Evolutionary conservation across 1,140 invertebrate genomes (phyloP).

Genomic region (Lucilia sericata): DNA sequence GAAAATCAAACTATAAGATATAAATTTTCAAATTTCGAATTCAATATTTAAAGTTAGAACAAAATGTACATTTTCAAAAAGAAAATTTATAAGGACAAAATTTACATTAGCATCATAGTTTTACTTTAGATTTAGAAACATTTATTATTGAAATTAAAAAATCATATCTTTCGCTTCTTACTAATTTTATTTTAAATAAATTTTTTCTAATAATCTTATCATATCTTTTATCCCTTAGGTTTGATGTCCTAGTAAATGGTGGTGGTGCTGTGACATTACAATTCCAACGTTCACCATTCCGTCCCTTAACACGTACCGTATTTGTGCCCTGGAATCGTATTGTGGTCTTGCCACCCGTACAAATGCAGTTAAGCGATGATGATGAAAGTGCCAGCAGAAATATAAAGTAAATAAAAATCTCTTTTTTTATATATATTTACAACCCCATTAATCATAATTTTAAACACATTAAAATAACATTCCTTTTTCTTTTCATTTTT

Average conservation of each 20-base stretch:
- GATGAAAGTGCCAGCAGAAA: slow-evolving; percentile 71
- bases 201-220: too few species aligned
- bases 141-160: too few species aligned
- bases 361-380: slow-evolving; percentile 86
- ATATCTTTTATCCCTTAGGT: slow-evolving; percentile 74
- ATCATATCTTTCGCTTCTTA: too few species aligned
- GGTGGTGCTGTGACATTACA: slow-evolving; percentile 97
- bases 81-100: too few species aligned
- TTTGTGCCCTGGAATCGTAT: slow-evolving; percentile 97
- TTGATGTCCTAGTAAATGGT: slow-evolving; percentile 98
- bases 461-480: slow-evolving; percentile 42
- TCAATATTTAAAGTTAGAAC: too few species aligned
- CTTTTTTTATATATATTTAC: too few species aligned
- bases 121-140: too few species aligned
- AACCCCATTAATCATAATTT: slow-evolving; percentile 3
- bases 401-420: slow-evolving; percentile 68
- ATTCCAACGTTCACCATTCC: slow-evolving; percentile 94
- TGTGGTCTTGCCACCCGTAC: slow-evolving; percentile 87
- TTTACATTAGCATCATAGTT: too few species aligned
- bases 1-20: too few species aligned
- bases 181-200: too few species aligned
- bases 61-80: too few species aligned
- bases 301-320: slow-evolving; percentile 85
- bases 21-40: too few species aligned
- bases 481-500: background rate